Base-by-base conservation (phyloP, 2,888 invertebrate species). In the Eudasyphora cyanicolor region DNA sequence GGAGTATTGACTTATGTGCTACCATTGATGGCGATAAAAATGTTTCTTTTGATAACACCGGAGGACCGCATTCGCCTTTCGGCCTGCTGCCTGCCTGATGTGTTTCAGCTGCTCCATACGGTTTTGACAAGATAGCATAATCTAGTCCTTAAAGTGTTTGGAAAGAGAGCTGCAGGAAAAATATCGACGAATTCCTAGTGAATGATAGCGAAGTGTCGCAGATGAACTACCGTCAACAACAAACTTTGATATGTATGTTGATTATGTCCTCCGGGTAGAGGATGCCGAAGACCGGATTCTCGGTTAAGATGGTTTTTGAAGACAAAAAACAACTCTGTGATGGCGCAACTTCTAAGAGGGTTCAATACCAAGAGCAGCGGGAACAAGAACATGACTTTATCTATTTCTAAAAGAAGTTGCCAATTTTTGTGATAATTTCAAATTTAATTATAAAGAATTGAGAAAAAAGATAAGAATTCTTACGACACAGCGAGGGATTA, bases 21-120 rank as follows among this genome's bases (percentile, higher is more conserved):
- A 42, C 67, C 67, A 67, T 42, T 42, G 42, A 42, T 67, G 67
- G 1, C 17, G 67, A 67, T 67, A 67, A 67, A 35, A 67, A 38
- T 60, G 60, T n/a, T 60, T 24, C 17, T n/a, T 8, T n/a, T n/a
- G 60, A 60, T 60, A 29, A 60, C n/a, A n/a, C n/a, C n/a, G 60
- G 12, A 10, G 60, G 19, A n/a, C 60, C 21, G n/a, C 29, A 60
- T 60, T 60, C n/a, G 60, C 29, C 57, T n/a, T 24, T 57, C n/a
- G 1, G 21, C 49, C 2, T 19, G 24, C n/a, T n/a, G n/a, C n/a
- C n/a, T n/a, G n/a, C n/a, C n/a, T 54, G 38, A 38, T 12, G 10
- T 12, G 10, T 14, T 7, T 51, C 19, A 29, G 6, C 60, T 21
- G n/a, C n/a, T n/a, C n/a, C 54, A 54, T 54, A 21, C 21, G 54